phyloP scores from a whole-genome alignment of 1,140 invertebrate species.

The Bradysia coprophila region DNA sequence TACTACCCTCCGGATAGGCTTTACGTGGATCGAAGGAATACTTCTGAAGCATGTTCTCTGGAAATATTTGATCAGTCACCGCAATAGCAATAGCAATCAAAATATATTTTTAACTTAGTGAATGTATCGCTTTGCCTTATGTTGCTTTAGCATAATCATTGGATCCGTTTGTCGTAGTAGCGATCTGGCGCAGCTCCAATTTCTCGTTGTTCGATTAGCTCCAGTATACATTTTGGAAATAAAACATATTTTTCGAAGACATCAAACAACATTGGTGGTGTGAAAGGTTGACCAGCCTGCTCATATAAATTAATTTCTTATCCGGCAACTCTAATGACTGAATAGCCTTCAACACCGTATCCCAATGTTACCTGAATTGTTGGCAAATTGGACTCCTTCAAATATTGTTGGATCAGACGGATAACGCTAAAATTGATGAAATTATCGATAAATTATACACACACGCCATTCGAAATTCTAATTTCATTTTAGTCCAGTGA shows the following conservation, averaged over 20 bases:
- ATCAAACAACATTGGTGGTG: too few species aligned
- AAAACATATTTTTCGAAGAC: too few species aligned
- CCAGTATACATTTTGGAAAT: too few species aligned
- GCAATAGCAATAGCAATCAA: too few species aligned
- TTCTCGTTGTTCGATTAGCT: constrained; percentile 93
- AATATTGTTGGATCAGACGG: constrained; percentile 92
- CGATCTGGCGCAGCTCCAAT: constrained; percentile 87
- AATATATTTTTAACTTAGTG: constrained; percentile 56
- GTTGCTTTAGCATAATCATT: constrained; percentile 95
- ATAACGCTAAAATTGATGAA: constrained; percentile 74
- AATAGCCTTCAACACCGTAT: constrained; percentile 93
- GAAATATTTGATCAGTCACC: too few species aligned
- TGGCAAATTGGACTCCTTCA: constrained; percentile 95
- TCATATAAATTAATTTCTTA: constrained; percentile 96
- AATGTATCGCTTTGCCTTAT: constrained; percentile 87
- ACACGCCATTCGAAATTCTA: too few species aligned
- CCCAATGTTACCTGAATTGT: constrained; percentile 94
- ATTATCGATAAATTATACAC: too few species aligned
- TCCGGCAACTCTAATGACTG: constrained; percentile 95
- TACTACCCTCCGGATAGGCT: constrained; percentile 92
- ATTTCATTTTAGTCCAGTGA: constrained; percentile 1
- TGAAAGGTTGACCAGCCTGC: too few species aligned
- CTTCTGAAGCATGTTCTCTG: constrained; percentile 88
- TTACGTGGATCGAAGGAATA: constrained; percentile 98
- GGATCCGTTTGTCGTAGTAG: constrained; percentile 96